Evolutionary conservation across 2,888 invertebrate species (phyloP), one percentile per base, ranked within the genome.

Genomic region (Myopa tessellatipennis): DNA sequence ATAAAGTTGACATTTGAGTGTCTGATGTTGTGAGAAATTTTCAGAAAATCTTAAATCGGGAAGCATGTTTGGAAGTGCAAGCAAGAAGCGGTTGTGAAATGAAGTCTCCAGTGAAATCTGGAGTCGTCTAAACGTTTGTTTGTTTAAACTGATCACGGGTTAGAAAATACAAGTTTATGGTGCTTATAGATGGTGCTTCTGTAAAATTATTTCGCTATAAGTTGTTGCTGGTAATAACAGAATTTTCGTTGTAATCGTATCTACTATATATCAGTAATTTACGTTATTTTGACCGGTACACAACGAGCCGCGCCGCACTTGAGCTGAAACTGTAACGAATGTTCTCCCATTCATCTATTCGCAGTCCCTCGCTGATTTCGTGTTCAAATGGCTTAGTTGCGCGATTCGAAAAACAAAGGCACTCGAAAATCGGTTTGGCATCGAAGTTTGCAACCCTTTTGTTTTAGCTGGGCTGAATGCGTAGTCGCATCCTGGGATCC

Each of bases 371-470:
- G 83, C 82, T 83, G 84, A 83, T 58, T 63, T 72, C 76, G 70
- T 85, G 84, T n/a, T n/a, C n/a, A n/a, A n/a, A n/a, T 85, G 84
- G 84, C 83, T 83, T 83, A 83, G 80, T 85, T 83, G 82, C 82
- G 81, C 77, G 84, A 81, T 85, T 85, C 83, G 82, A 81, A 80
- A 80, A 83, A 85, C 85, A 85, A 85, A 84, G 83, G 85, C 84
- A 81, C 84, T 85, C 82, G 78, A 85, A 83, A 85, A 82, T 85
- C 83, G 83, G 82, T 84, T 83, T 83, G 82, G 84, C 83, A 84
- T 82, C 52, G 74, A 84, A 73, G 73, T 38, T 65, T 7, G 63
- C 76, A 38, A 74, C 85, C 84, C 82, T 82, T 84, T 85, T 84
- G 84, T 85, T 85, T 79, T 83, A 75, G 75, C 73, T 26, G 71